phyloP scores from a whole-genome alignment of 2,113 vertebrate genomes.

The Chionodraco myersi region DNA sequence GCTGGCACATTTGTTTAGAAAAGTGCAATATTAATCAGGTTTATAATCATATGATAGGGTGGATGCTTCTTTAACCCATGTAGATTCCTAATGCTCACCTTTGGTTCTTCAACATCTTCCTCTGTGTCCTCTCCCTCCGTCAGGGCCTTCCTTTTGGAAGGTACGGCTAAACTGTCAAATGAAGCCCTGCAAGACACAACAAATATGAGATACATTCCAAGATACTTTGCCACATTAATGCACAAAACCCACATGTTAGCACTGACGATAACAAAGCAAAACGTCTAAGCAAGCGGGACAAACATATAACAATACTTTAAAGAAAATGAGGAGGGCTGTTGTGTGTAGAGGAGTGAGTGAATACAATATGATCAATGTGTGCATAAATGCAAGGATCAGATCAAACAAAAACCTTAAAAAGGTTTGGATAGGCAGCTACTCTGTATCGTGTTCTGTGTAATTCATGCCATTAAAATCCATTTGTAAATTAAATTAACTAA shows the following conservation, averaged over 20 bases:
- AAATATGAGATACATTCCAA: neutral
- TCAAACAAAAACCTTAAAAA: neutral
- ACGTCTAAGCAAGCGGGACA: neutral
- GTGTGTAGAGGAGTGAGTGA: neutral
- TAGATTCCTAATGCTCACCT: conserved; percentile 74
- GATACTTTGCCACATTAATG: neutral
- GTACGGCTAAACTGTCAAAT: conserved; percentile 88
- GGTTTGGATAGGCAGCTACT: neutral
- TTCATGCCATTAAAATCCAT: neutral
- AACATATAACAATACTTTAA: neutral
- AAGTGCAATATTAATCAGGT: neutral
- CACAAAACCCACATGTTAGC: neutral
- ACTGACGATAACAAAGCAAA: neutral
- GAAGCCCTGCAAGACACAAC: conserved; percentile 85
- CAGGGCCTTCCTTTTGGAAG: conserved; percentile 87
- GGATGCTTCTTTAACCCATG: neutral
- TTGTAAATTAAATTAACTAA: no score
- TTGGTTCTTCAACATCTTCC: conserved; percentile 94
- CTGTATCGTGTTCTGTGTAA: neutral
- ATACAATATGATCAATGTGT: neutral
- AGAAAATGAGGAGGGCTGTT: neutral
- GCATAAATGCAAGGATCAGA: neutral
- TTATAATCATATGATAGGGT: neutral
- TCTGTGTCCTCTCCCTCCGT: conserved; percentile 93
- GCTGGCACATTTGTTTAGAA: neutral